Conservation (phyloP, 2,888 invertebrate species). For the Parelbella ahira region DNA sequence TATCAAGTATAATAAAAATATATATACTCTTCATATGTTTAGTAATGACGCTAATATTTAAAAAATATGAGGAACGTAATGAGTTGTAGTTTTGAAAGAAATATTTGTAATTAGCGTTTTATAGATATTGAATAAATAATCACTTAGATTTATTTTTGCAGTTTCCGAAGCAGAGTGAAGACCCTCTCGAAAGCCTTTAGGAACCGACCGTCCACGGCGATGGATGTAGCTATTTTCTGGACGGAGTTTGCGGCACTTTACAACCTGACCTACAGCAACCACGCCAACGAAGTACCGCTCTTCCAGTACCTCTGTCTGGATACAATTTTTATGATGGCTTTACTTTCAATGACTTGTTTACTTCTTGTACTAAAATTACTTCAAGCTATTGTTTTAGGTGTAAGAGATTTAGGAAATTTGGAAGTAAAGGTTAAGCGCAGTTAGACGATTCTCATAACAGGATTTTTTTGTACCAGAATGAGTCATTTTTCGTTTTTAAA, state of each 20-base stretch:
- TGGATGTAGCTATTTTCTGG: conserved; percentile 83
- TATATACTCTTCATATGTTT: no score
- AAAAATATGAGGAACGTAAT: no score
- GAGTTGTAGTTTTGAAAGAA: no score
- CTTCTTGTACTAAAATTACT: conserved; percentile 1
- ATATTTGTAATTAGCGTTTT: no score
- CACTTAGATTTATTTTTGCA: conserved; percentile 44
- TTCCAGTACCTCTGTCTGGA: conserved; percentile 72
- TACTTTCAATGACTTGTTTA: no score
- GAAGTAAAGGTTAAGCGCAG: not conserved
- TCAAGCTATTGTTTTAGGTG: not conserved
- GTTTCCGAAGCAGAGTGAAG: conserved; percentile 63
- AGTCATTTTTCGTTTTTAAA: no score
- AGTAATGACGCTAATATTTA: no score
- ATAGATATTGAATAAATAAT: no score
- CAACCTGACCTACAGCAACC: conserved; percentile 60
- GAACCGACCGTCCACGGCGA: conserved; percentile 77
- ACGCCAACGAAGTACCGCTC: conserved; percentile 68
- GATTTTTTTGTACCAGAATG: no score
- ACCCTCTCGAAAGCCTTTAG: conserved; percentile 75
- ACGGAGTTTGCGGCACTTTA: conserved; percentile 80
- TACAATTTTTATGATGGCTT: conserved; percentile 30
- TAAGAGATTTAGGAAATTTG: not conserved
- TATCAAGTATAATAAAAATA: no score
- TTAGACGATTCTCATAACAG: no score